These are phyloP conservation scores for Drosophila pectinifera DNA, from an alignment of 1,140 invertebrate genomes.

Conservation along the genomic window DNA sequence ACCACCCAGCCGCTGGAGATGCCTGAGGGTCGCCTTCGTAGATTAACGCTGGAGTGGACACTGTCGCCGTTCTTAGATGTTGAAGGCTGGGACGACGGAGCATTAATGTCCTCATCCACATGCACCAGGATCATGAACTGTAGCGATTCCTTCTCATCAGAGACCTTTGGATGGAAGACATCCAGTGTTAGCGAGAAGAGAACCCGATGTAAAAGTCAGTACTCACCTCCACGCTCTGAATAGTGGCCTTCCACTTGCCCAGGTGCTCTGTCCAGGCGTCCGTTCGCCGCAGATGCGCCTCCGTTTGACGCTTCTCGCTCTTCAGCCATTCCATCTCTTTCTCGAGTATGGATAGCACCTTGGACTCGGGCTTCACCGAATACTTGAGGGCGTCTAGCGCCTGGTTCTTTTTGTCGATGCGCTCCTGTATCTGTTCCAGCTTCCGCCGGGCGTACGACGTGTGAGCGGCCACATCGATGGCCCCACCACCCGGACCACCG, in stretches of 20 bases:
- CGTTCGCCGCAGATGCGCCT: constrained; percentile 93
- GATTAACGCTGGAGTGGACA: constrained; percentile 29
- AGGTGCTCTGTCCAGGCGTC: constrained; percentile 95
- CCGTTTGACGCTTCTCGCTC: constrained; percentile 91
- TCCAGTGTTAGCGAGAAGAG: no score
- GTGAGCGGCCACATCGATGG: constrained; percentile 90
- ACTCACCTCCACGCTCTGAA: constrained; percentile 91
- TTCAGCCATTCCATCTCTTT: constrained; percentile 93
- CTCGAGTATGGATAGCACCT: constrained; percentile 90
- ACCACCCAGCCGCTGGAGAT: constrained; percentile 94
- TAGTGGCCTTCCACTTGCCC: constrained; percentile 92
- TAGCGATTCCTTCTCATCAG: constrained; percentile 91
- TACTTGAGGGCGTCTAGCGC: constrained; percentile 91
- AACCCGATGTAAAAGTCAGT: background rate
- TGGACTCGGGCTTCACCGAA: constrained; percentile 91
- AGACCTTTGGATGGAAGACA: constrained; percentile 85
- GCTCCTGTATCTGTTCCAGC: constrained; percentile 92
- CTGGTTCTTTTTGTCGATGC: constrained; percentile 91
- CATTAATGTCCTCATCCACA: constrained; percentile 87
- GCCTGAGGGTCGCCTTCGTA: constrained; percentile 86
- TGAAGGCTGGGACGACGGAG: constrained; percentile 44
- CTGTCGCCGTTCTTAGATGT: constrained; percentile 48
- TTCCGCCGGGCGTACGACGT: constrained; percentile 93
- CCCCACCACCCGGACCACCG: constrained; percentile 69
- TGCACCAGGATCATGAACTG: constrained; percentile 94